Conservation (phyloP, 2,797 vertebrate genomes). For the Corythornis leucogaster region DNA sequence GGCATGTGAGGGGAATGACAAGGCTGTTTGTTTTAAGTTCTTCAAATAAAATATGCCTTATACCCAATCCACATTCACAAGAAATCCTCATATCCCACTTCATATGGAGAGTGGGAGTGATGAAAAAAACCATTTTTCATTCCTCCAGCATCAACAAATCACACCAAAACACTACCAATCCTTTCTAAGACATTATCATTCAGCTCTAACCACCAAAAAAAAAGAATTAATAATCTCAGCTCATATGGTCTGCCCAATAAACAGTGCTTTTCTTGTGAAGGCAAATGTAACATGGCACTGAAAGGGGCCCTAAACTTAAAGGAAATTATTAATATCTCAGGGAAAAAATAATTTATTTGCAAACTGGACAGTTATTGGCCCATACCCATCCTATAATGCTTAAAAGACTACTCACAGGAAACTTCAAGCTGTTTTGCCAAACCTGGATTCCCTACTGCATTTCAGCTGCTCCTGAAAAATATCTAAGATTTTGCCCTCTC, state of each 20-base stretch:
- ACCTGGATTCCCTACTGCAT: neutral
- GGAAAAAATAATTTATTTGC: neutral
- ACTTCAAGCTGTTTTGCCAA: neutral
- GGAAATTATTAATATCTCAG: neutral
- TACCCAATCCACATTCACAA: neutral
- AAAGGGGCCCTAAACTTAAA: neutral
- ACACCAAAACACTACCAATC: neutral
- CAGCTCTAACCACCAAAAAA: neutral
- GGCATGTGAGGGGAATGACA: accelerated
- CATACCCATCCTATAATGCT: neutral
- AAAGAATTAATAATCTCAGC: neutral
- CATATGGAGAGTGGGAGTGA: neutral
- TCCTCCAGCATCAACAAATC: neutral
- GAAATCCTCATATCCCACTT: neutral
- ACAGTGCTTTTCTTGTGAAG: neutral
- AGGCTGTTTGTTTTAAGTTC: neutral
- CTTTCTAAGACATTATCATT: neutral
- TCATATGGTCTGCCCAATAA: neutral
- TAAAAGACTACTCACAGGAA: neutral
- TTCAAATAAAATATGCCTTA: neutral
- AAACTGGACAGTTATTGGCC: neutral
- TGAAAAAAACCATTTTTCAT: neutral
- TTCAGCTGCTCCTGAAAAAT: neutral
- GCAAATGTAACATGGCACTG: neutral
- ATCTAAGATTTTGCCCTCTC: neutral